A percentile compares a stretch with the other conserved stretches of the same genome.
Conservation (phyloP, 2,888 invertebrate species). For the Drosophila ezoana region DNA sequence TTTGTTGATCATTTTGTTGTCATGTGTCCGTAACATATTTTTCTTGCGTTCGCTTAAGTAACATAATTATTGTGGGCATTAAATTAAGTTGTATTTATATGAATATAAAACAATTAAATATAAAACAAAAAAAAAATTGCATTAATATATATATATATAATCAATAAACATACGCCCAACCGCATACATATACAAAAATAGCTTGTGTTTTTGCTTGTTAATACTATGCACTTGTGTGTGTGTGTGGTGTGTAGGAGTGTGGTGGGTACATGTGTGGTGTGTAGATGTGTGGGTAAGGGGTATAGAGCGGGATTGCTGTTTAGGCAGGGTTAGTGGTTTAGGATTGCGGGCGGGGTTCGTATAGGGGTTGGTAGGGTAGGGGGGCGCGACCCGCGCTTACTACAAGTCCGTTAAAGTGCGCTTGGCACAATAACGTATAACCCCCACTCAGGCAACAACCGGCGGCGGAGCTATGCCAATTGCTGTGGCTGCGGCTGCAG, state of each 20-base stretch:
- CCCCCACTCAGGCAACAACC: constrained; percentile 84
- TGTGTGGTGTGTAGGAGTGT: constrained; percentile 11
- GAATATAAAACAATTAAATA: constrained; percentile 41
- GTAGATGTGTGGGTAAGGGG: neutral
- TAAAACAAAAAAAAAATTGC: constrained; percentile 30
- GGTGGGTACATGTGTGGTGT: too few species aligned
- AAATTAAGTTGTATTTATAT: constrained; percentile 32
- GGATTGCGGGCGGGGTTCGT: neutral
- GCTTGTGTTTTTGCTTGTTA: constrained; percentile 40
- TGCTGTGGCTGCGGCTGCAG: constrained; percentile 35
- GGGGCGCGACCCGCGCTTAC: constrained; percentile 61
- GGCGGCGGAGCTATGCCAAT: constrained; percentile 77
- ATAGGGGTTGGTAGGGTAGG: neutral
- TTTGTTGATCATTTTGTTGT: constrained; percentile 36
- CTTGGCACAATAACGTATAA: constrained; percentile 82
- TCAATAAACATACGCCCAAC: constrained; percentile 46
- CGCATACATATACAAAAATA: constrained; percentile 46
- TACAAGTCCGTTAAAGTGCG: constrained; percentile 81
- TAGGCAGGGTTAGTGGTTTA: constrained; percentile 2
- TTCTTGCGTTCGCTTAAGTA: constrained; percentile 40
- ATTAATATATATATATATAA: constrained; percentile 6
- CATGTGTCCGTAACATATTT: constrained; percentile 29
- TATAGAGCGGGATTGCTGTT: constrained; percentile 3
- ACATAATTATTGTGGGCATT: constrained; percentile 36
- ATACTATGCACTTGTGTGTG: constrained; percentile 54